These are phyloP conservation scores for Porites rus DNA, from an alignment of 92 coral and sea anemone species.

Conservation along the genomic window DNA sequence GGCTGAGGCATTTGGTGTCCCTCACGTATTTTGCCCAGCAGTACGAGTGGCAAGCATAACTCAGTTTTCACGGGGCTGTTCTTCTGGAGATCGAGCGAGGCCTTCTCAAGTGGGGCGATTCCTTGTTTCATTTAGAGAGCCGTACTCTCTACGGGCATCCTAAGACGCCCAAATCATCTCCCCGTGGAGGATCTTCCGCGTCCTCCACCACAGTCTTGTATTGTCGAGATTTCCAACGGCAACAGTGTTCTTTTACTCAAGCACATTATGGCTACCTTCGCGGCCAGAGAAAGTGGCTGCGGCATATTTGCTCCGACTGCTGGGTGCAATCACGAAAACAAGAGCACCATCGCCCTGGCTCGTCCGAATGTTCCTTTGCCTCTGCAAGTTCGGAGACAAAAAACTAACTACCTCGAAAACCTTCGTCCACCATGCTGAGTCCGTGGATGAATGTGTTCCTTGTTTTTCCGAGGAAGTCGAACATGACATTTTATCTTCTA, in stretches of 20 bases:
- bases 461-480: slow-evolving; percentile 8
- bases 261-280: not conserved
- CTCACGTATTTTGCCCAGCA: slow-evolving; percentile 19
- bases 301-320: not conserved
- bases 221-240: not conserved
- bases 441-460: not conserved
- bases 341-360: not conserved
- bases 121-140: no score
- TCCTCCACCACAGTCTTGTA: no score
- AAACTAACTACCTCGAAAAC: not conserved
- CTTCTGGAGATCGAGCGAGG: slow-evolving; percentile 20
- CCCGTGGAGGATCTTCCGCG: no score
- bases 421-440: not conserved
- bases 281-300: no score
- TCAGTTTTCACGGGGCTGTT: slow-evolving; percentile 30
- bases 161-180: not conserved
- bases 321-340: not conserved
- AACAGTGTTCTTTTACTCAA: not conserved
- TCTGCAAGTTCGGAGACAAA: not conserved
- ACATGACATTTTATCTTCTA: slow-evolving; percentile 11
- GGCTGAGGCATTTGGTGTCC: slow-evolving; percentile 20
- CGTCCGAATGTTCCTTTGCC: not conserved
- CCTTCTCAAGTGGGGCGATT: not conserved
- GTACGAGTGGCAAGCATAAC: not conserved
- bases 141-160: not conserved